phyloP scores from a whole-genome alignment of 2,113 vertebrate species.

The Delphinapterus leucas region DNA sequence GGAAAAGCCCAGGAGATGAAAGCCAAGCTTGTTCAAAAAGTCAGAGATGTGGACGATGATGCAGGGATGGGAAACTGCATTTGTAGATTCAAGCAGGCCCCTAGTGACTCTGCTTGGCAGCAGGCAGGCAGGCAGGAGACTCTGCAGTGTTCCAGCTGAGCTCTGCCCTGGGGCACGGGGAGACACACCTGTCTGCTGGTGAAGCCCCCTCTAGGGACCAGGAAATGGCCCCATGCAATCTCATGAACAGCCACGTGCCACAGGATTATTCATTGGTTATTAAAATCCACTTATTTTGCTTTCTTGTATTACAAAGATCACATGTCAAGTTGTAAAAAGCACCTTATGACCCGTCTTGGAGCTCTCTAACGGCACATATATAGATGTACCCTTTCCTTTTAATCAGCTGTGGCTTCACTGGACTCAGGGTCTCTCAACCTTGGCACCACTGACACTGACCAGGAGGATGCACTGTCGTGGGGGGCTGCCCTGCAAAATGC shows the following conservation, averaged over 20 bases:
- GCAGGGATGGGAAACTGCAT: not conserved
- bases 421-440: not conserved
- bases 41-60: not conserved
- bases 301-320: not conserved
- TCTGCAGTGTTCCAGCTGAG: not conserved
- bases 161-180: not conserved
- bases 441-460: not conserved
- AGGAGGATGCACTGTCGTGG: not conserved
- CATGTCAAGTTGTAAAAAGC: not conserved
- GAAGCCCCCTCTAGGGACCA: not conserved
- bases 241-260: not conserved
- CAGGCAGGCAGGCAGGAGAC: not conserved
- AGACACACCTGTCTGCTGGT: not conserved
- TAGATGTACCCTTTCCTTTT: not conserved
- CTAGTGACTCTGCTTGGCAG: not conserved
- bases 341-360: not conserved
- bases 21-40: not conserved
- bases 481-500: not conserved
- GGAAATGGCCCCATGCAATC: not conserved
- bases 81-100: not conserved
- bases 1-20: not conserved
- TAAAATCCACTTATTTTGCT: not conserved
- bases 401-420: not conserved
- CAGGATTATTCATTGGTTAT: not conserved
- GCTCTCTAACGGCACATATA: not conserved